phyloP scores from a whole-genome alignment of 1,140 invertebrate genomes.

The Diorhabda sublineata region DNA sequence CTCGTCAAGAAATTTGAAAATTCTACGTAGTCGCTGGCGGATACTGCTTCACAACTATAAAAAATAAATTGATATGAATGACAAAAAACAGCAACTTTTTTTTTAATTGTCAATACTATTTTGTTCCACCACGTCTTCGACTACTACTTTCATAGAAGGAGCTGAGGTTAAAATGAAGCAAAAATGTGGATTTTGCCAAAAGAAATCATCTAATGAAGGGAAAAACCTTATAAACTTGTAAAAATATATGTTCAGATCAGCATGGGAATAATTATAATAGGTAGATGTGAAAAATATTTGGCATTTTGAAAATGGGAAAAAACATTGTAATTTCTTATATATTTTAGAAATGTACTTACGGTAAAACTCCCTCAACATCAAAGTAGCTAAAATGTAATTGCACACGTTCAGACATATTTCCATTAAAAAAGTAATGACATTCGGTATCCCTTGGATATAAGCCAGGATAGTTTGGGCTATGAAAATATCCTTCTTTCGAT shows the following conservation, averaged over 20 bases:
- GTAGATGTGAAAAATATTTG: too few species aligned
- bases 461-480: conserved; percentile 90
- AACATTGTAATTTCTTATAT: too few species aligned
- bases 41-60: conserved; percentile 76
- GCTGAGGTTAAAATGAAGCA: not conserved
- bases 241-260: too few species aligned
- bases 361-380: conserved; percentile 85
- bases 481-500: conserved; percentile 75
- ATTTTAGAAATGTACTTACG: conserved; percentile 59
- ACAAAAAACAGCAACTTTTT: not conserved
- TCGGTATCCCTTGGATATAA: conserved; percentile 87
- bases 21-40: conserved; percentile 89
- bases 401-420: conserved; percentile 72
- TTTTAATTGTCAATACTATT: too few species aligned
- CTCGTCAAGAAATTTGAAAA: conserved; percentile 88
- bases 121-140: too few species aligned
- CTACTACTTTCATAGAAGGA: too few species aligned
- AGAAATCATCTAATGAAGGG: too few species aligned
- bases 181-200: too few species aligned
- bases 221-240: too few species aligned
- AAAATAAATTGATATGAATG: conserved; percentile 6
- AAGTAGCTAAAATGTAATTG: conserved; percentile 85
- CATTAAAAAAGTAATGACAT: conserved; percentile 93
- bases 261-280: too few species aligned
- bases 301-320: too few species aligned